phyloP scores from a whole-genome alignment of 1,140 invertebrate species.

The Reticulitermes speratus region DNA sequence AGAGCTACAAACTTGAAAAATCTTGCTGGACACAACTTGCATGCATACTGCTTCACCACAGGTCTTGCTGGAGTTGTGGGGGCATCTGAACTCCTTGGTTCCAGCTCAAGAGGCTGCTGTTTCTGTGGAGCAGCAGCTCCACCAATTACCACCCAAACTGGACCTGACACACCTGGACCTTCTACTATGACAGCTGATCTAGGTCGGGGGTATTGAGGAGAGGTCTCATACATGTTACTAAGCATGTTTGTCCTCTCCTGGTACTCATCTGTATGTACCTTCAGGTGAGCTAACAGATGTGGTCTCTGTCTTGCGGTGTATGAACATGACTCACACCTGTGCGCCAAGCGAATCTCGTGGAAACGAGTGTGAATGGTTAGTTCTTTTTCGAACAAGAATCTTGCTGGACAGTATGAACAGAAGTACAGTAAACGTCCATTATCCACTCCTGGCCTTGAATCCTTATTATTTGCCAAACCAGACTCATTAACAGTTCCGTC shows the following conservation, averaged over 20 bases:
- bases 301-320: constrained; percentile 70
- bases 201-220: constrained; percentile 61
- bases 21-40: constrained; percentile 66
- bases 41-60: constrained; percentile 50
- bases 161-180: constrained; percentile 20
- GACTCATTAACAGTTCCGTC: neutral
- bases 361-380: constrained; percentile 66
- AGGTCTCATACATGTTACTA: constrained; percentile 62
- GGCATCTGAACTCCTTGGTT: neutral
- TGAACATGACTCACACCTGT: constrained; percentile 74
- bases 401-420: constrained; percentile 72
- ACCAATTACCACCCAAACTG: constrained; percentile 32
- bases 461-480: neutral
- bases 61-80: constrained; percentile 26
- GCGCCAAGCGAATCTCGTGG: constrained; percentile 61
- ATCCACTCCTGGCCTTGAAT: constrained; percentile 40
- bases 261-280: constrained; percentile 80
- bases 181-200: constrained; percentile 47
- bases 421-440: constrained; percentile 51
- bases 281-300: constrained; percentile 69
- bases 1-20: constrained; percentile 68
- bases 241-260: constrained; percentile 68
- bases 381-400: constrained; percentile 66
- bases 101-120: neutral
- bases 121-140: neutral